phyloP scores from a whole-genome alignment of 2,113 vertebrate species.

The Alethe castanea region DNA sequence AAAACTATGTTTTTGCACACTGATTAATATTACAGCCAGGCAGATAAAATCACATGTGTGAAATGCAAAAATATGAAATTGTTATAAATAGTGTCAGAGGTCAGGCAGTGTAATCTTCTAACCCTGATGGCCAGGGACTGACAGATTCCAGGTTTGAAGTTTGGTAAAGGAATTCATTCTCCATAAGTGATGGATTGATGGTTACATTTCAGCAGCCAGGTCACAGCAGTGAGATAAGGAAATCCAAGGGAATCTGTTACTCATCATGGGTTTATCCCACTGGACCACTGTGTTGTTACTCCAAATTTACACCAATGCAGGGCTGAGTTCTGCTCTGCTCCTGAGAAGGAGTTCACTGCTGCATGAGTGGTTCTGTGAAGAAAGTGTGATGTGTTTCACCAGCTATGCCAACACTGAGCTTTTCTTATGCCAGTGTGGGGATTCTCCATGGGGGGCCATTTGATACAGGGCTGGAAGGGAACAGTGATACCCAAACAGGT shows the following conservation, averaged over 20 bases:
- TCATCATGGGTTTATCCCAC: not conserved
- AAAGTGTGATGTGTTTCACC: not conserved
- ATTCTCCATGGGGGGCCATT: not conserved
- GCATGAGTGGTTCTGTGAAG: not conserved
- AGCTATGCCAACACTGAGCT: not conserved
- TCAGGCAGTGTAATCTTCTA: not conserved
- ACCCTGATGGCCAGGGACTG: not conserved
- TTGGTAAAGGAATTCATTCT: not conserved
- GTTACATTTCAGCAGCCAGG: slow-evolving; percentile 17
- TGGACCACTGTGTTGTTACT: not conserved
- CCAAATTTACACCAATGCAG: not conserved
- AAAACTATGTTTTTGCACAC: not conserved
- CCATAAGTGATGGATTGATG: not conserved
- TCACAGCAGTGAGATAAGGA: slow-evolving; percentile 26
- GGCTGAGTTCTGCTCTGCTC: not conserved
- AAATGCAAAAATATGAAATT: not conserved
- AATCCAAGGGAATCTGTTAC: not conserved
- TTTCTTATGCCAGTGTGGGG: not conserved
- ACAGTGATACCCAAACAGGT: not conserved
- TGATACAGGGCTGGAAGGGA: not conserved
- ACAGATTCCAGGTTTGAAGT: not conserved
- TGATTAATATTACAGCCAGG: not conserved
- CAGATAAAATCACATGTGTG: not conserved
- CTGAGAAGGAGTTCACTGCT: not conserved
- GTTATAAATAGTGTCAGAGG: not conserved